Evolutionary conservation across 2,888 invertebrate species (phyloP).

Genomic region (Trachelus troglodyta): DNA sequence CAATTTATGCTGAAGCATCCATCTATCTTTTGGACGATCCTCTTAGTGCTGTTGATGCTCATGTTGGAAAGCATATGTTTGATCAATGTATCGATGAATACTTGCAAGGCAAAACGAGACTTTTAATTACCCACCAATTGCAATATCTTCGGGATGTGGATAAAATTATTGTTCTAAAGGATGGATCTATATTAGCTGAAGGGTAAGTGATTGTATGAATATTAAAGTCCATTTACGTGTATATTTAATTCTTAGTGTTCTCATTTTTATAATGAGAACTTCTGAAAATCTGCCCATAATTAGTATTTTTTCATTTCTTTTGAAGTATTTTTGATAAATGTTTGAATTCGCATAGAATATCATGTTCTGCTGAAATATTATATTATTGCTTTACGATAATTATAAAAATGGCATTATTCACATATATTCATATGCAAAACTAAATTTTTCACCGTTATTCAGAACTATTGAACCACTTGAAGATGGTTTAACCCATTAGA

Average conservation of each 20-base stretch:
- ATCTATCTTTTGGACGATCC: slow-evolving; percentile 93
- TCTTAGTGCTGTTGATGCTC: slow-evolving; percentile 91
- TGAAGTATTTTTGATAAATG: not conserved
- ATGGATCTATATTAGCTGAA: slow-evolving; percentile 55
- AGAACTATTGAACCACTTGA: too few relatives aligned
- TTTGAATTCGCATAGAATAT: too few relatives aligned
- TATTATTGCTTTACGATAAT: slow-evolving; percentile 31
- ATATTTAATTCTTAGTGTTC: not conserved
- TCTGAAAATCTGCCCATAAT: not conserved
- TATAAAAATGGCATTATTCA: too few relatives aligned
- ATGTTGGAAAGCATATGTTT: slow-evolving; percentile 90
- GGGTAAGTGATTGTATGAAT: slow-evolving; percentile 28
- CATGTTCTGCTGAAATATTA: too few relatives aligned
- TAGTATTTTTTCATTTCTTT: not conserved
- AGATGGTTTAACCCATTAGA: too few relatives aligned
- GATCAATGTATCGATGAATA: slow-evolving; percentile 79
- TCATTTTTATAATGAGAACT: not conserved
- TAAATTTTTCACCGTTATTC: too few relatives aligned
- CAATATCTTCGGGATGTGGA: slow-evolving; percentile 68
- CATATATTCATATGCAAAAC: too few relatives aligned
- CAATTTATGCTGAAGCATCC: slow-evolving; percentile 87
- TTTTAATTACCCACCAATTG: slow-evolving; percentile 73
- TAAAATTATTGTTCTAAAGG: slow-evolving; percentile 59
- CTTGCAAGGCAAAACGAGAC: slow-evolving; percentile 68
- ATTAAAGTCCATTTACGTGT: not conserved